A percentile compares a stretch with the other conserved stretches of the same genome.
phyloP scores from a whole-genome alignment of 2,888 invertebrate species.

The Hirtodrosophila trivittata region DNA sequence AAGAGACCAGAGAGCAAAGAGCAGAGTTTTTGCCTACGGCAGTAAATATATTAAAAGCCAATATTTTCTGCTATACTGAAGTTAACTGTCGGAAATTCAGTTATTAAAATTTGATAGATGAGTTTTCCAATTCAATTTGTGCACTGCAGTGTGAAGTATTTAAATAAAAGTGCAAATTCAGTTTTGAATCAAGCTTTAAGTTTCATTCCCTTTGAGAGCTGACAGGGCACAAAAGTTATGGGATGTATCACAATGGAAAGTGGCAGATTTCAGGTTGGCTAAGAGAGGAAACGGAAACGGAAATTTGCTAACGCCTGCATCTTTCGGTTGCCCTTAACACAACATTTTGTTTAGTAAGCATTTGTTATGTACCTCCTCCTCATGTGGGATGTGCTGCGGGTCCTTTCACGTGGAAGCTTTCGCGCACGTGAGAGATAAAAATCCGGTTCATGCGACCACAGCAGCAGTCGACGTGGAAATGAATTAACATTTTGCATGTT shows the following conservation, averaged over 20 bases:
- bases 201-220: slow-evolving; percentile 20
- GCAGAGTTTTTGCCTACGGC: slow-evolving; percentile 37
- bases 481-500: slow-evolving; percentile 77
- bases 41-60: slow-evolving; percentile 64
- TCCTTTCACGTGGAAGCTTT: slow-evolving; percentile 18
- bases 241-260: slow-evolving; percentile 29
- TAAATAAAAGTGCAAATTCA: no score
- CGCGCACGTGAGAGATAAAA: slow-evolving; percentile 65
- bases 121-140: slow-evolving; percentile 50
- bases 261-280: slow-evolving; percentile 27
- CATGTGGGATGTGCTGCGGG: not conserved
- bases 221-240: slow-evolving; percentile 41
- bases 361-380: slow-evolving; percentile 11
- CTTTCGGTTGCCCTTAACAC: slow-evolving; percentile 25
- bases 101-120: slow-evolving; percentile 58
- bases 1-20: no score
- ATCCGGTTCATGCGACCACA: slow-evolving; percentile 57
- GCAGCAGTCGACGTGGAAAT: slow-evolving; percentile 59
- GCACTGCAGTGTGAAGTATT: not conserved
- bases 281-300: slow-evolving; percentile 53
- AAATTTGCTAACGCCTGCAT: slow-evolving; percentile 62
- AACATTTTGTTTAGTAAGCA: slow-evolving; percentile 58
- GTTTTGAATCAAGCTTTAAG: slow-evolving; percentile 11
- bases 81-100: slow-evolving; percentile 70
- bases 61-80: slow-evolving; percentile 58